phyloP scores from a whole-genome alignment of 2,888 invertebrate species.

The Phyllotreta cruciferae region DNA sequence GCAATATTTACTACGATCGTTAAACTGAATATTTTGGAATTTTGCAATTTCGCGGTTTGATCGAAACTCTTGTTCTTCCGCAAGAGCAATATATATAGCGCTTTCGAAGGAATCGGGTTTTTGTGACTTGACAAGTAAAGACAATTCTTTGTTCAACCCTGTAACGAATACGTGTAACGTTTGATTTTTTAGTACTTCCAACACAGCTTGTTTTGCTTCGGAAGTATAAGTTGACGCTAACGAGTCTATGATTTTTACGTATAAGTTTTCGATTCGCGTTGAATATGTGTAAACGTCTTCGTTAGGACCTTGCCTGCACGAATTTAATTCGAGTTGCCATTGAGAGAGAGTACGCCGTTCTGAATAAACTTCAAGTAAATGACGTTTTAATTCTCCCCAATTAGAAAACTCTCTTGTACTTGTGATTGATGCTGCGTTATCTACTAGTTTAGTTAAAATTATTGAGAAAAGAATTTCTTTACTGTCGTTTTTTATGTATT shows the following conservation, averaged over 20 bases:
- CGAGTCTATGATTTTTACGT: slow-evolving; percentile 5
- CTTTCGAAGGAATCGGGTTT: slow-evolving; percentile 31
- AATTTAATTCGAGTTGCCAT: slow-evolving; percentile 49
- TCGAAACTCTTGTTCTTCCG: slow-evolving; percentile 34
- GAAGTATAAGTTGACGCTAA: slow-evolving; percentile 7
- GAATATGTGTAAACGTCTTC: slow-evolving; percentile 41
- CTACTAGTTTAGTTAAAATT: slow-evolving; percentile 40
- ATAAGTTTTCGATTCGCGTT: slow-evolving; percentile 2
- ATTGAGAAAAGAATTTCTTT: slow-evolving; percentile 34
- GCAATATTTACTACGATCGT: slow-evolving; percentile 21
- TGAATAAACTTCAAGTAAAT: slow-evolving; percentile 30
- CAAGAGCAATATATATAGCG: slow-evolving; percentile 30
- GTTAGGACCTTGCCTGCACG: slow-evolving; percentile 43
- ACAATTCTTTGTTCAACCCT: slow-evolving; percentile 24
- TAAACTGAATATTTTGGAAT: slow-evolving; percentile 16
- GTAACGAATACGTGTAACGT: slow-evolving; percentile 28
- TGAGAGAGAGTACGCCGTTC: slow-evolving; percentile 46
- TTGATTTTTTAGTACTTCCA: slow-evolving; percentile 29
- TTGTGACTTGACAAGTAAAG: background rate
- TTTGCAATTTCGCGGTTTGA: slow-evolving; percentile 21
- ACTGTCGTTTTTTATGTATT: slow-evolving; percentile 33
- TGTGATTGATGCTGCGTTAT: slow-evolving; percentile 38
- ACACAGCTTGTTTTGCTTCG: slow-evolving; percentile 5
- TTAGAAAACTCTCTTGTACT: slow-evolving; percentile 37
- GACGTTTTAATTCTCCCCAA: slow-evolving; percentile 32